Percentiles rank a stretch among this genome's conserved stretches.
These are phyloP conservation scores for Thereva unica DNA, from an alignment of 2,888 invertebrate genomes.

Conservation along the genomic window DNA sequence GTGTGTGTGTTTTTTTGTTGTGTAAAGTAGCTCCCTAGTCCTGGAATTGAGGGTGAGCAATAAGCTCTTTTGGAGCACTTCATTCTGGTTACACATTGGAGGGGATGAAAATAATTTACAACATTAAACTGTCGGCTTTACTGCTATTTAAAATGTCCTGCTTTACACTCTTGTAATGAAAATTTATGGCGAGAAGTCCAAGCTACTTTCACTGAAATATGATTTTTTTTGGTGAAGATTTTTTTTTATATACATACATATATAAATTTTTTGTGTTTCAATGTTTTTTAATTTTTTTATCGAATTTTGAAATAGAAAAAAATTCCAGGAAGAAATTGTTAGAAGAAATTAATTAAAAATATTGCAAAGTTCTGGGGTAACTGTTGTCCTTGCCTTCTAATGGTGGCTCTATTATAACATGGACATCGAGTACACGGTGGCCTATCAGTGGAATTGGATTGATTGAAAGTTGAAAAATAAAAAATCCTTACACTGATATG, in stretches of 20 bases:
- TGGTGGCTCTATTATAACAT: no score
- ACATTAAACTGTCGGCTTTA: conserved; percentile 42
- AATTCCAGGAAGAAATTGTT: no score
- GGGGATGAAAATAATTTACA: conserved; percentile 41
- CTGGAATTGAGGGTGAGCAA: conserved; percentile 22
- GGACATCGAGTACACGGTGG: no score
- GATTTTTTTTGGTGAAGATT: conserved; percentile 29
- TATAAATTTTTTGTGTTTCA: neutral
- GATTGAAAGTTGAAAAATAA: no score
- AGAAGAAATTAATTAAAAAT: no score
- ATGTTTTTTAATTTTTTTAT: neutral
- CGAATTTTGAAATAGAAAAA: neutral
- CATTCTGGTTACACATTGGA: conserved; percentile 30
- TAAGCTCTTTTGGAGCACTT: conserved; percentile 23
- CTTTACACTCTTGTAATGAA: conserved; percentile 35
- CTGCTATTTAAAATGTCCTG: conserved; percentile 35
- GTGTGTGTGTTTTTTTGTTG: conserved; percentile 21
- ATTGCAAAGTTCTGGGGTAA: no score
- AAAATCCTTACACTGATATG: no score
- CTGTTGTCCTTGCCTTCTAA: no score
- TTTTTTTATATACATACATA: no score
- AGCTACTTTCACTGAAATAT: conserved; percentile 21
- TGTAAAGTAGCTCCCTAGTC: neutral
- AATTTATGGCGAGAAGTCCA: conserved; percentile 24
- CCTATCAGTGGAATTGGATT: no score